Conservation (phyloP, 1,140 invertebrate genomes). For the Caerostris extrusa region DNA sequence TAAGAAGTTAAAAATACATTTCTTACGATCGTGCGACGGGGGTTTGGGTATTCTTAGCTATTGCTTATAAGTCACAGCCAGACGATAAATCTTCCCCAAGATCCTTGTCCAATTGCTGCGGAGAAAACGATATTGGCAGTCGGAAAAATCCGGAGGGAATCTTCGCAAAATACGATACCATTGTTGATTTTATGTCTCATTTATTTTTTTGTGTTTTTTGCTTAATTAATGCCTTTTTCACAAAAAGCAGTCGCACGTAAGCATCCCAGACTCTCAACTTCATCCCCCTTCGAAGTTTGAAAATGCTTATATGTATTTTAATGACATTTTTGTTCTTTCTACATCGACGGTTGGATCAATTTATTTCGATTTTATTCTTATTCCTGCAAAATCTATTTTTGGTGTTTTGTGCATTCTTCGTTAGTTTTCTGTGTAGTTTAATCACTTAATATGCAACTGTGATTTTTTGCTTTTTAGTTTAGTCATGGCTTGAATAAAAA, state of each 20-base stretch:
- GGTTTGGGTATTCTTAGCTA: slow-evolving; percentile 68
- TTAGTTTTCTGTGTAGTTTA: too few species aligned
- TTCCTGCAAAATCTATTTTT: too few species aligned
- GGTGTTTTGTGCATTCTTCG: too few species aligned
- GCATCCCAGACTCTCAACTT: not conserved
- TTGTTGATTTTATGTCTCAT: slow-evolving; percentile 32
- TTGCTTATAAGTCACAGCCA: slow-evolving; percentile 68
- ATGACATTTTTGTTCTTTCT: slow-evolving; percentile 14
- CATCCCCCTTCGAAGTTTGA: not conserved
- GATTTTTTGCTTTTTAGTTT: too few species aligned
- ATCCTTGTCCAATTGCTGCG: slow-evolving; percentile 59
- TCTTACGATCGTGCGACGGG: slow-evolving; percentile 57
- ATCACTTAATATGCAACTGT: too few species aligned
- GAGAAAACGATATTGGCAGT: slow-evolving; percentile 42
- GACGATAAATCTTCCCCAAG: slow-evolving; percentile 55
- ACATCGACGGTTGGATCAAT: not conserved
- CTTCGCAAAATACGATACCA: slow-evolving; percentile 57
- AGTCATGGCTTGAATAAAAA: too few species aligned
- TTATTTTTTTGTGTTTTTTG: slow-evolving; percentile 41
- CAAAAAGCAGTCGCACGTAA: not conserved
- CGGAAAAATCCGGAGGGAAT: slow-evolving; percentile 35
- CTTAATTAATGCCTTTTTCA: slow-evolving; percentile 35
- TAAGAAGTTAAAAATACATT: slow-evolving; percentile 72
- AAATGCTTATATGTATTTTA: not conserved
- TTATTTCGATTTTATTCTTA: not conserved